phyloP scores from a whole-genome alignment of 2,888 invertebrate genomes.

The Amblyjoppa proteus region DNA sequence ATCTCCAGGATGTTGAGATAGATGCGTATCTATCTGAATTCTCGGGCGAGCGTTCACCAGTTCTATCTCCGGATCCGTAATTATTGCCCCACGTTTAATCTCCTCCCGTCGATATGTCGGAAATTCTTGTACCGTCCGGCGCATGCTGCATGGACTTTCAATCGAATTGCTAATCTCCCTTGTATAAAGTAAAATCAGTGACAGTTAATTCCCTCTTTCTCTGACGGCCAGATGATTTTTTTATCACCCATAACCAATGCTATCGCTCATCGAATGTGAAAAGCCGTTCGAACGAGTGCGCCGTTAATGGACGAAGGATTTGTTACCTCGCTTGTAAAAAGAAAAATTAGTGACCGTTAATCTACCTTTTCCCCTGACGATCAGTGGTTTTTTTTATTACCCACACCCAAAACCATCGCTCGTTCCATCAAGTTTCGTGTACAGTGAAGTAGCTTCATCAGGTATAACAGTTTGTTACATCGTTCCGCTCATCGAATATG shows the following conservation, averaged over 20 bases:
- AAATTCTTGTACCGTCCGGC: background rate
- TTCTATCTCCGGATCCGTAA: constrained; percentile 68
- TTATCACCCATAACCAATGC: too few species aligned
- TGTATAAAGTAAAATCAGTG: background rate
- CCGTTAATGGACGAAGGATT: too few species aligned
- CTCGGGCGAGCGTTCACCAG: constrained; percentile 50
- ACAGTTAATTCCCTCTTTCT: too few species aligned
- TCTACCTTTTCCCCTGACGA: too few species aligned
- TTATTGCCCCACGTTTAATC: constrained; percentile 29
- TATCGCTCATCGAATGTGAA: too few species aligned
- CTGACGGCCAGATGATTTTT: too few species aligned
- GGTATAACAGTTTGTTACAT: background rate
- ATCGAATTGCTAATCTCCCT: background rate
- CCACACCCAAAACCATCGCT: background rate
- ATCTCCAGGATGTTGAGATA: constrained; percentile 63
- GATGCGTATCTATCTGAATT: constrained; percentile 64
- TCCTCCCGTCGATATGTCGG: background rate
- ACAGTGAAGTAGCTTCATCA: background rate
- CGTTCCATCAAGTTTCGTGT: background rate
- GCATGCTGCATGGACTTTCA: background rate
- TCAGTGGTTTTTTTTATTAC: background rate
- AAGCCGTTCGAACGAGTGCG: too few species aligned
- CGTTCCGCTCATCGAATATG: background rate
- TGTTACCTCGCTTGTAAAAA: background rate
- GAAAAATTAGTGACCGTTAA: background rate